Evolutionary conservation across 2,888 invertebrate species (phyloP).

Genomic region (Netelia melanura): DNA sequence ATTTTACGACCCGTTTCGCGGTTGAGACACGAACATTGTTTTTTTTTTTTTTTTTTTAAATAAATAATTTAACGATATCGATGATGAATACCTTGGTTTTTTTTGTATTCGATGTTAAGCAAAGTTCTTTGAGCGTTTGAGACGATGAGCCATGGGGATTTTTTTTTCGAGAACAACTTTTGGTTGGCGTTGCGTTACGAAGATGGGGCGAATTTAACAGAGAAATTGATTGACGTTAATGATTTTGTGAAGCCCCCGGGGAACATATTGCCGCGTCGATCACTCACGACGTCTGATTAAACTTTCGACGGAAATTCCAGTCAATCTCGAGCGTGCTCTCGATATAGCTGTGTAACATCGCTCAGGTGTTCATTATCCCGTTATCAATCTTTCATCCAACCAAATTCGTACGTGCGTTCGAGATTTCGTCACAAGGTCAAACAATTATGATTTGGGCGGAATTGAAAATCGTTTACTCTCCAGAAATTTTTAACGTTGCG

Average conservation of each 20-base stretch:
- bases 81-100: too few species aligned
- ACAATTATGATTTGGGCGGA: too few species aligned
- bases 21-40: neutral
- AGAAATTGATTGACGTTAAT: conserved; percentile 45
- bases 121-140: too few species aligned
- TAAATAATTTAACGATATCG: too few species aligned
- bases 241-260: conserved; percentile 1
- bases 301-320: conserved; percentile 13
- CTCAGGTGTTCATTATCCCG: too few species aligned
- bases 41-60: too few species aligned
- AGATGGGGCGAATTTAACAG: conserved; percentile 25
- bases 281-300: conserved; percentile 19
- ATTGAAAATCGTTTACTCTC: too few species aligned
- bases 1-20: neutral
- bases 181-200: neutral
- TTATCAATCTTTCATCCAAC: too few species aligned
- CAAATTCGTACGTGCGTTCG: too few species aligned
- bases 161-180: neutral
- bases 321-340: neutral
- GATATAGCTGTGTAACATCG: neutral
- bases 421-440: too few species aligned
- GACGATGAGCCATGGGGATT: neutral
- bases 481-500: too few species aligned
- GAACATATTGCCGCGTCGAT: conserved; percentile 22
- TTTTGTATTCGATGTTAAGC: too few species aligned